Evolutionary conservation across 2,888 invertebrate species (phyloP), one percentile per base, ranked within the genome.

Genomic region (Protodeltote pygarga): DNA sequence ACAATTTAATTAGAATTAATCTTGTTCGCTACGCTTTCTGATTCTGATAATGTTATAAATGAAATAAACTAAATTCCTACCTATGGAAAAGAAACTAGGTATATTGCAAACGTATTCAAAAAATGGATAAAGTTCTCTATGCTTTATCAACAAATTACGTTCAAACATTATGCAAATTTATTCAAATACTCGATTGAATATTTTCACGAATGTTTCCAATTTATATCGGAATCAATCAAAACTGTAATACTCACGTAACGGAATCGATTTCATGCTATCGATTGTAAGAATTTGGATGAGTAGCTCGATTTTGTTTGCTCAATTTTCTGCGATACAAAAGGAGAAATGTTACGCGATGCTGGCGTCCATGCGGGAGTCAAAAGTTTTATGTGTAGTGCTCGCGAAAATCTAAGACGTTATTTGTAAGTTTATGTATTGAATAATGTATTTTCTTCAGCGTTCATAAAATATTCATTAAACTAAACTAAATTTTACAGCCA

Each of bases 21-120:
- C 17, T 5, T 13, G 45, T 31, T 24, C 45, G 59, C 61, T 50
- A 76, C 73, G 75, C 72, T 76, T 75, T 76, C 73, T 66, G 58
- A 65, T 42, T 35, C 45, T n/a, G n/a, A n/a, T n/a, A 51, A 41
- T 55, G 47, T 48, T 35, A 39, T 38, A 5, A 44, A 24, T 33
- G 5, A 35, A 40, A 25, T 28, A 31, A 28, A 5, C 1, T 0
- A 8, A 10, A 13, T 15, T 5, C 6, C 17, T 6, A 17, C 17
- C 10, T 5, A 2, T 5, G n/a, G 5, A 5, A 15, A 5, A 33
- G 33, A 33, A 28, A 15, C 5, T 3, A n/a, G n/a, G n/a, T n/a
- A n/a, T n/a, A n/a, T n/a, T n/a, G n/a, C n/a, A n/a, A n/a, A n/a
- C n/a, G n/a, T n/a, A n/a, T n/a, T n/a, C n/a, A n/a, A n/a, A n/a